phyloP scores from a whole-genome alignment of 2,797 vertebrate species.

The Neomorphus geoffroyi region DNA sequence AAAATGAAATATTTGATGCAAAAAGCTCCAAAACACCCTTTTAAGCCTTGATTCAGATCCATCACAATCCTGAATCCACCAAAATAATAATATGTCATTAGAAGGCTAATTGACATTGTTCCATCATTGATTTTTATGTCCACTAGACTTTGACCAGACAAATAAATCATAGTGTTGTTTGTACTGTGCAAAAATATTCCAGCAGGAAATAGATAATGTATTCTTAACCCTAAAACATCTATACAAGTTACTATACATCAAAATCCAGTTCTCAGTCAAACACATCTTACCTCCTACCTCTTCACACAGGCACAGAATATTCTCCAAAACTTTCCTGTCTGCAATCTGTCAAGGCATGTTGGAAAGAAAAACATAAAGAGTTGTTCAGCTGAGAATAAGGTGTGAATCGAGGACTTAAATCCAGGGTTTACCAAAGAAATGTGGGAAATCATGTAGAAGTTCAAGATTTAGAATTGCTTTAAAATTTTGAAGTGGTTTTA shows the following conservation, averaged over 20 bases:
- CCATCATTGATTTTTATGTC: slow-evolving; percentile 18
- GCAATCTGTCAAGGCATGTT: neutral
- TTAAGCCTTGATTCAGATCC: neutral
- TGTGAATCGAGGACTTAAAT: slow-evolving; percentile 26
- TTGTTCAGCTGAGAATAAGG: slow-evolving; percentile 43
- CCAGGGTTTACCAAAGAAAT: slow-evolving; percentile 10
- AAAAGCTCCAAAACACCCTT: neutral
- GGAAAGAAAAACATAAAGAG: neutral
- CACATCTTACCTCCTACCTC: neutral
- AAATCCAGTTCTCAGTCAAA: neutral
- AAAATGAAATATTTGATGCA: neutral
- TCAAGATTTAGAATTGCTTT: slow-evolving; percentile 24
- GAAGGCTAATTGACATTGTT: neutral
- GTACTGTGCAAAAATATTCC: neutral
- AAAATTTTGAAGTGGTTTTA: slow-evolving; percentile 14
- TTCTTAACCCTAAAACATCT: neutral
- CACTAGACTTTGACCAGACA: neutral
- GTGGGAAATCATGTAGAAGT: neutral
- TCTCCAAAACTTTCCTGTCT: neutral
- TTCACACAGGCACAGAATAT: neutral
- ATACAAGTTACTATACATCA: neutral
- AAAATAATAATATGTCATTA: neutral
- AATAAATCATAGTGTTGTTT: neutral
- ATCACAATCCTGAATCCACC: neutral
- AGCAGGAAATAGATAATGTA: neutral